Evolutionary conservation across 2,797 vertebrate species (phyloP).

Genomic region (Cynopterus sphinx): DNA sequence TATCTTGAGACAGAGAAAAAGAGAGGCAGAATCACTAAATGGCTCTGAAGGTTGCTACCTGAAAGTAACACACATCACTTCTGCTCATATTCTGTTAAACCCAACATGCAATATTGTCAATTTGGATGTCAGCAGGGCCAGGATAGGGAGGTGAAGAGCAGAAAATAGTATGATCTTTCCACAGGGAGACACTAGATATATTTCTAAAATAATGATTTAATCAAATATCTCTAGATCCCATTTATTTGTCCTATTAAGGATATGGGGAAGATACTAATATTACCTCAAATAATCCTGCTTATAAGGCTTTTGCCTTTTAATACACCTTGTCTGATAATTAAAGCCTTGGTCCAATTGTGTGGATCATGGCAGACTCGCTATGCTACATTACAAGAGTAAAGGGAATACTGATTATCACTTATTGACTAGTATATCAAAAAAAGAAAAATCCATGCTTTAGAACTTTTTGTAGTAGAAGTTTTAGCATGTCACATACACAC

Average conservation of each 20-base stretch:
- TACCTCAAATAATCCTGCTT: not conserved
- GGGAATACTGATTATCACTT: not conserved
- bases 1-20: not conserved
- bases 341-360: not conserved
- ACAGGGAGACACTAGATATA: not conserved
- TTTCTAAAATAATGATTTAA: not conserved
- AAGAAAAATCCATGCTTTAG: not conserved
- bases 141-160: accelerated
- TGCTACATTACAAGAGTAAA: not conserved
- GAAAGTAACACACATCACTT: not conserved
- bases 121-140: not conserved
- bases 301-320: not conserved
- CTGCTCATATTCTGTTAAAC: not conserved
- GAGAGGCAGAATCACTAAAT: not conserved
- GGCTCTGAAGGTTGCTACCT: not conserved
- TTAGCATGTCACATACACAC: not conserved
- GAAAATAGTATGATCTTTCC: not conserved
- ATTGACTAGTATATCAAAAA: not conserved
- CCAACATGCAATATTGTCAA: not conserved
- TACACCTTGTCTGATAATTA: not conserved
- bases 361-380: not conserved
- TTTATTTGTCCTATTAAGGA: not conserved
- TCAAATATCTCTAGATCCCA: not conserved
- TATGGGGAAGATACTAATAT: not conserved
- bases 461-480: not conserved